These are phyloP conservation scores for Campoletis raptor DNA, from an alignment of 2,888 invertebrate genomes.

Conservation along the genomic window DNA sequence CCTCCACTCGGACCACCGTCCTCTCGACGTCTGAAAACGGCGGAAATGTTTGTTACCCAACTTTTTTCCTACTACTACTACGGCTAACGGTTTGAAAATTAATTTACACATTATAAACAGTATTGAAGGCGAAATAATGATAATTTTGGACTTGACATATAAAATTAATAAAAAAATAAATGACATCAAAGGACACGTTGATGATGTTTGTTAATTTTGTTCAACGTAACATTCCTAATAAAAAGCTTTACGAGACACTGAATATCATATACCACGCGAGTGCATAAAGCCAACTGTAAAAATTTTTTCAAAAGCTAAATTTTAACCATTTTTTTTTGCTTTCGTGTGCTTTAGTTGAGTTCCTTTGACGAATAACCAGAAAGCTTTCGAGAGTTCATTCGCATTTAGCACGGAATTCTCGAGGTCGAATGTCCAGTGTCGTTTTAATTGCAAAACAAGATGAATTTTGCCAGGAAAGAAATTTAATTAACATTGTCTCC, in stretches of 20 bases:
- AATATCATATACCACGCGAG: not conserved
- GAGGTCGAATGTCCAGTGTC: conserved; percentile 8
- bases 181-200: not conserved
- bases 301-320: conserved; percentile 22
- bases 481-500: not conserved
- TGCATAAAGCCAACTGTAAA: not conserved
- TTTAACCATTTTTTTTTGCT: conserved; percentile 14
- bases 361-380: conserved; percentile 35
- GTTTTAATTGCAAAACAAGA: not conserved
- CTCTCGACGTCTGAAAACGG: conserved; percentile 78
- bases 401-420: conserved; percentile 1
- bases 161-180: not conserved
- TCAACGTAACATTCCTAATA: not conserved
- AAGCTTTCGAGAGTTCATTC: conserved; percentile 9
- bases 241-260: not conserved
- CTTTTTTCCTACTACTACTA: not conserved
- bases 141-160: not conserved
- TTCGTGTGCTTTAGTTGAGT: not conserved
- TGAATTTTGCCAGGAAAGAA: not conserved
- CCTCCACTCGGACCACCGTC: conserved; percentile 77
- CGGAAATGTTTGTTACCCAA: conserved; percentile 2
- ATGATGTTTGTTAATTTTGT: not conserved
- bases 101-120: not conserved
- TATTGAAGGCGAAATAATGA: not conserved
- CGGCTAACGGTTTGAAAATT: not conserved